A percentile compares a stretch with the other conserved stretches of the same genome.
Conservation (phyloP, 2,797 vertebrate genomes). For the Malacoctenus gilli region DNA sequence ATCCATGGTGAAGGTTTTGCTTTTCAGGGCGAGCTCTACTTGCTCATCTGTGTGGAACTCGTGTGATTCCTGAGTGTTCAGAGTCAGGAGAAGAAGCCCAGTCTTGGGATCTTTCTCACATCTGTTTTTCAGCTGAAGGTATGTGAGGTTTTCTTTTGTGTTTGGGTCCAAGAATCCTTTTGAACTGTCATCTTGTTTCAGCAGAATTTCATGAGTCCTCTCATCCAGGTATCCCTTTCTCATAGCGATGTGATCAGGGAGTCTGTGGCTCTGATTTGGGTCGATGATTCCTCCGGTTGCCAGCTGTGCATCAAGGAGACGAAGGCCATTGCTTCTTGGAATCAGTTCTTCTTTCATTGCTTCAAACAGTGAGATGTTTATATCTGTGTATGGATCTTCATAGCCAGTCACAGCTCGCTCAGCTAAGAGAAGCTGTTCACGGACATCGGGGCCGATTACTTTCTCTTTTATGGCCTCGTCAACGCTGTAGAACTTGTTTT, state of each 20-base stretch:
- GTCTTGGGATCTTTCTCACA: slow-evolving; percentile 78
- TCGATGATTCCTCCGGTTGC: slow-evolving; percentile 90
- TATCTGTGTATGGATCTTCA: slow-evolving; percentile 74
- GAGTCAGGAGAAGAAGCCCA: slow-evolving; percentile 76
- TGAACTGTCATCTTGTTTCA: slow-evolving; percentile 75
- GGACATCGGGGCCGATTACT: slow-evolving; percentile 74
- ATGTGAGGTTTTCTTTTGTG: slow-evolving; percentile 87
- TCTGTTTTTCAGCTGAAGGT: slow-evolving; percentile 82
- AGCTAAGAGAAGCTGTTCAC: slow-evolving; percentile 74
- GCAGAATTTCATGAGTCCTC: slow-evolving; percentile 76
- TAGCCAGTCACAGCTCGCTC: slow-evolving; percentile 77
- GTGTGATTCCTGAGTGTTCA: slow-evolving; percentile 44
- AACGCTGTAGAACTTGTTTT: slow-evolving; percentile 69
- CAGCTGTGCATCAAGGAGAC: slow-evolving; percentile 80
- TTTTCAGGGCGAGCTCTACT: slow-evolving; percentile 72
- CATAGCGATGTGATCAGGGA: slow-evolving; percentile 84
- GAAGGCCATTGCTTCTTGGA: slow-evolving; percentile 64
- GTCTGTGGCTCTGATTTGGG: slow-evolving; percentile 82
- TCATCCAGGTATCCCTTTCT: slow-evolving; percentile 81
- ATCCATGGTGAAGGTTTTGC: slow-evolving; percentile 65
- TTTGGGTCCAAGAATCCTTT: slow-evolving; percentile 90
- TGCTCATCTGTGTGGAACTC: slow-evolving; percentile 74
- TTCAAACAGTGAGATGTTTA: slow-evolving; percentile 77
- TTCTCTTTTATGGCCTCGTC: slow-evolving; percentile 73
- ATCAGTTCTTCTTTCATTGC: slow-evolving; percentile 74